Conservation (phyloP, 2,113 vertebrate genomes). For the Nannospalax galili region DNA sequence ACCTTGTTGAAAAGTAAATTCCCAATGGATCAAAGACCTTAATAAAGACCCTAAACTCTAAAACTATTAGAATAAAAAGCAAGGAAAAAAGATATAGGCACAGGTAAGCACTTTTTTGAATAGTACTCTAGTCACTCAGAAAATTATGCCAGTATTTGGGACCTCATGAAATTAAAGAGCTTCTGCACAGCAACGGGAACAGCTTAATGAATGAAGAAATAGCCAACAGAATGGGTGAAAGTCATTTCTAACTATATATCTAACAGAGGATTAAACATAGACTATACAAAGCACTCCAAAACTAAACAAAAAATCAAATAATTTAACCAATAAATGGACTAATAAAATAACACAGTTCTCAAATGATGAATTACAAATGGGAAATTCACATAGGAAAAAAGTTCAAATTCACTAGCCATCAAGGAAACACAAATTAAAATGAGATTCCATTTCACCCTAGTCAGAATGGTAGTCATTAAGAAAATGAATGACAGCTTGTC, state of each 20-base stretch:
- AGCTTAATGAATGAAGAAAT: neutral
- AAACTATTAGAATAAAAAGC: neutral
- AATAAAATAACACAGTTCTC: neutral
- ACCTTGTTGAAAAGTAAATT: neutral
- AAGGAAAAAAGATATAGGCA: neutral
- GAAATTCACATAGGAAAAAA: neutral
- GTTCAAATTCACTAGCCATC: neutral
- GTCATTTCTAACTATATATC: neutral
- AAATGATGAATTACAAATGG: neutral
- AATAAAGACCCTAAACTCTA: neutral
- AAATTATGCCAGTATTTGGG: too few species aligned
- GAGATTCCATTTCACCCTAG: neutral
- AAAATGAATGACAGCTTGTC: too few species aligned
- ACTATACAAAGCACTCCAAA: neutral
- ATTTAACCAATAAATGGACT: neutral
- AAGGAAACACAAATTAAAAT: neutral
- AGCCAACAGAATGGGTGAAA: neutral
- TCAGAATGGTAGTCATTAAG: neutral
- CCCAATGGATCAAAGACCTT: neutral
- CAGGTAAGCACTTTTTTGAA: neutral
- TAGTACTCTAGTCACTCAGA: neutral
- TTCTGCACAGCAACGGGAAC: neutral
- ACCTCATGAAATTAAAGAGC: neutral
- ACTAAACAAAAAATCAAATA: neutral
- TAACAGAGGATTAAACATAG: neutral